A percentile compares a stretch with the other conserved stretches of the same genome.
These are phyloP conservation scores for Theretra japonica DNA, from an alignment of 2,888 invertebrate species.

Conservation along the genomic window DNA sequence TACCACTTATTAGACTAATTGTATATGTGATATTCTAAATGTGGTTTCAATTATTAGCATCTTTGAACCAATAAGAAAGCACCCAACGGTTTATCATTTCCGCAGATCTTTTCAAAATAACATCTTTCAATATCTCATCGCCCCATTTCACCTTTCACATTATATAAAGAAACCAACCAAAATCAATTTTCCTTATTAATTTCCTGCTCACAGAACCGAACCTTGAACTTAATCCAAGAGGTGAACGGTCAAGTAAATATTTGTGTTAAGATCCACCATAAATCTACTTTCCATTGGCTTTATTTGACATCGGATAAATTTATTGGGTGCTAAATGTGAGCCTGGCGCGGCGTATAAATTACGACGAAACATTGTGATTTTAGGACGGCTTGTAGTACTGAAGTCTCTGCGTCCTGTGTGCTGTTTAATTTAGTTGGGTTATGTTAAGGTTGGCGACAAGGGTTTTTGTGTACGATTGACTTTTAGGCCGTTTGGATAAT, in stretches of 20 bases:
- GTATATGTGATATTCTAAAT: too few species aligned
- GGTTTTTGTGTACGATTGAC: neutral
- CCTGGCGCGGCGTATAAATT: slow-evolving; percentile 61
- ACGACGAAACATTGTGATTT: slow-evolving; percentile 40
- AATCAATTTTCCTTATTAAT: neutral
- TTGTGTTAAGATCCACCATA: slow-evolving; percentile 46
- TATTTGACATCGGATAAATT: slow-evolving; percentile 74
- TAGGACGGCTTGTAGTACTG: neutral
- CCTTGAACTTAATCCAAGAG: slow-evolving; percentile 33
- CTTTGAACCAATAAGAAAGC: too few species aligned
- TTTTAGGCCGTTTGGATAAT: neutral
- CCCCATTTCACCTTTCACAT: neutral
- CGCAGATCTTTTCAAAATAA: too few species aligned
- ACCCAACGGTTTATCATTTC: too few species aligned
- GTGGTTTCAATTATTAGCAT: too few species aligned
- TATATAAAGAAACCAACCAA: neutral
- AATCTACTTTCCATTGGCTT: slow-evolving; percentile 63
- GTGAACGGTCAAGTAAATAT: slow-evolving; percentile 43
- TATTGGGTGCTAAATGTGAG: slow-evolving; percentile 73
- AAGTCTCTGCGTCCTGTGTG: neutral
- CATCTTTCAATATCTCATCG: too few species aligned
- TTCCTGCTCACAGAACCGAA: slow-evolving; percentile 14
- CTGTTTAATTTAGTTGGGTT: neutral
- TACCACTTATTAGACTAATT: too few species aligned
- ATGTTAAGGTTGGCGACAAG: neutral